Conservation (phyloP, 2,797 vertebrate genomes). For the Gymnoscopelus microlampas region DNA sequence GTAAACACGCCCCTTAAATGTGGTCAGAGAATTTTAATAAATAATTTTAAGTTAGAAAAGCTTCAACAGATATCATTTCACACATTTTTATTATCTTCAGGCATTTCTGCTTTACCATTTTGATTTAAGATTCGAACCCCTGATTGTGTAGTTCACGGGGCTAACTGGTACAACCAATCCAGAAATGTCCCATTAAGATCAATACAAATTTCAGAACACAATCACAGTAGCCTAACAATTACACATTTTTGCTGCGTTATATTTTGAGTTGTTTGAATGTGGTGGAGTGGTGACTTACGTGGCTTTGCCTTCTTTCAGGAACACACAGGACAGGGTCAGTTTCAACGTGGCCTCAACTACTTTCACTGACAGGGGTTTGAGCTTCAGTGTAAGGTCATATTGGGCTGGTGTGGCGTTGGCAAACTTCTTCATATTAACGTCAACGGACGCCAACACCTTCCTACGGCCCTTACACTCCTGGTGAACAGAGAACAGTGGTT, state of each 20-base stretch:
- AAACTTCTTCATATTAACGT: constrained; percentile 88
- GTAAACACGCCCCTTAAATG: neutral
- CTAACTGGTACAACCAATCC: too few species aligned
- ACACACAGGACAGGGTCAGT: constrained; percentile 86
- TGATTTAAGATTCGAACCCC: too few species aligned
- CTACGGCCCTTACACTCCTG: constrained; percentile 89
- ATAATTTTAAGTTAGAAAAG: too few species aligned
- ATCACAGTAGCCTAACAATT: too few species aligned
- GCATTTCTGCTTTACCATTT: too few species aligned
- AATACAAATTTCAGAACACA: too few species aligned
- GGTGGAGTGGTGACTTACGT: constrained; percentile 84
- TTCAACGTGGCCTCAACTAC: constrained; percentile 88
- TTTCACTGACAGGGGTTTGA: constrained; percentile 90
- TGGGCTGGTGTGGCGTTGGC: constrained; percentile 81
- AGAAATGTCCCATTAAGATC: too few species aligned
- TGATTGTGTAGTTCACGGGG: too few species aligned
- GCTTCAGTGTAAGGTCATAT: constrained; percentile 79
- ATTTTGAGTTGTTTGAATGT: too few species aligned
- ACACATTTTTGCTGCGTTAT: too few species aligned
- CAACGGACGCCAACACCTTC: constrained; percentile 87
- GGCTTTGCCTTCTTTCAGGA: constrained; percentile 91
- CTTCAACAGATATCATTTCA: too few species aligned
- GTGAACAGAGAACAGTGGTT: neutral
- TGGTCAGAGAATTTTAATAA: neutral
- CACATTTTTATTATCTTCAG: too few species aligned